phyloP scores from a whole-genome alignment of 2,113 vertebrate species.

The Kryptolebias marmoratus region DNA sequence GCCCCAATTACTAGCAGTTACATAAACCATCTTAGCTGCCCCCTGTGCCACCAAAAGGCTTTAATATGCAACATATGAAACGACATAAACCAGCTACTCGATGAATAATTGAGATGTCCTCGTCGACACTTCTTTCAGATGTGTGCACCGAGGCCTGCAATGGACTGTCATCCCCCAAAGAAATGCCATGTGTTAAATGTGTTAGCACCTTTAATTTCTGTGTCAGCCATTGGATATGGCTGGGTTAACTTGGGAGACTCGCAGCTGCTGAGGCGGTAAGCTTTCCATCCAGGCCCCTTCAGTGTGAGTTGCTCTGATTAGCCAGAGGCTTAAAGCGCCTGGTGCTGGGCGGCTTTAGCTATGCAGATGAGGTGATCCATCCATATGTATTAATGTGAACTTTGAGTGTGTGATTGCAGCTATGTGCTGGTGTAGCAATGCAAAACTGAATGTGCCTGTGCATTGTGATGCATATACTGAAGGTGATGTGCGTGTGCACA shows the following conservation, averaged over 20 bases:
- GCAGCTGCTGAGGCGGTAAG: slow-evolving; percentile 16
- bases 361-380: slow-evolving; percentile 50
- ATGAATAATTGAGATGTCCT: slow-evolving; percentile 69
- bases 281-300: slow-evolving; percentile 36
- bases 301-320: slow-evolving; percentile 37
- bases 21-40: slow-evolving; percentile 48
- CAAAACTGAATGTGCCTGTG: slow-evolving; percentile 11
- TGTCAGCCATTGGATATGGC: slow-evolving; percentile 17
- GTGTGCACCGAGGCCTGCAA: slow-evolving; percentile 29
- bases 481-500: slow-evolving; percentile 6
- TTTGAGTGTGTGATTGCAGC: background rate
- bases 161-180: slow-evolving; percentile 14
- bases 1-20: slow-evolving; percentile 50
- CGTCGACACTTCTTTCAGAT: slow-evolving; percentile 43
- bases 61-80: slow-evolving; percentile 64
- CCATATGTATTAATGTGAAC: slow-evolving; percentile 48
- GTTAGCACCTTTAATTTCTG: slow-evolving; percentile 52
- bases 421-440: slow-evolving; percentile 8
- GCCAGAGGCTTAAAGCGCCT: slow-evolving; percentile 29
- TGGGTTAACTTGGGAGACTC: slow-evolving; percentile 27
- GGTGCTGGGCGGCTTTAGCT: slow-evolving; percentile 25
- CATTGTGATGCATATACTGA: background rate
- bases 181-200: slow-evolving; percentile 33
- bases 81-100: slow-evolving; percentile 53
- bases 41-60: slow-evolving; percentile 27